These are phyloP conservation scores for Mormyrus lacerda DNA, from an alignment of 2,113 vertebrate species.

Conservation along the genomic window DNA sequence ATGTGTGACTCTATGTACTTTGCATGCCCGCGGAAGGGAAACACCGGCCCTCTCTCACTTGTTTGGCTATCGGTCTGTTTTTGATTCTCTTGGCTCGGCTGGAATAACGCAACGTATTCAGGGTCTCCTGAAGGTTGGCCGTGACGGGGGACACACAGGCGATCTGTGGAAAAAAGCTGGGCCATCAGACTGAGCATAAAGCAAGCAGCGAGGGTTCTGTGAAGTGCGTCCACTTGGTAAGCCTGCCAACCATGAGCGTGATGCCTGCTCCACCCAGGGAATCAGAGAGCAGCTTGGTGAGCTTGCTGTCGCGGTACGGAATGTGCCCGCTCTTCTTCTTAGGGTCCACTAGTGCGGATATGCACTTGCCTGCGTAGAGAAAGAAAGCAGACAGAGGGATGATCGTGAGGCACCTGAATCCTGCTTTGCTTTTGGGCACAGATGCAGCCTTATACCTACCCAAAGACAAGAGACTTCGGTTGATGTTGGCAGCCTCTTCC, in stretches of 20 bases:
- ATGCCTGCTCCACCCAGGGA: conserved; percentile 53
- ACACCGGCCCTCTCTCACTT: conserved; percentile 32
- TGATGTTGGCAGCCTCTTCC: conserved; percentile 64
- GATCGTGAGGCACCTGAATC: not conserved
- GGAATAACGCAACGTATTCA: conserved; percentile 61
- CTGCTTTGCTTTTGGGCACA: not conserved
- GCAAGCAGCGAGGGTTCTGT: not conserved
- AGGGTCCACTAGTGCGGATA: conserved; percentile 59
- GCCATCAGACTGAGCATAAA: not conserved
- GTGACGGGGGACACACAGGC: conserved; percentile 64
- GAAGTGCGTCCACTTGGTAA: not conserved
- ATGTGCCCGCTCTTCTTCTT: conserved; percentile 52
- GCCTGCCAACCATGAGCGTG: conserved; percentile 59
- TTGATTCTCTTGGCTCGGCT: conserved; percentile 56
- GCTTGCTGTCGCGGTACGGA: conserved; percentile 69
- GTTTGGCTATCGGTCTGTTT: conserved; percentile 49
- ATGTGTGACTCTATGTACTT: not conserved
- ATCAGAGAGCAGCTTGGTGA: conserved; percentile 62
- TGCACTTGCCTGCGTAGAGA: conserved; percentile 58
- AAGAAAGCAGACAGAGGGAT: not conserved
- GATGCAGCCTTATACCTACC: conserved; percentile 36
- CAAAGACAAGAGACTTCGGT: conserved; percentile 65
- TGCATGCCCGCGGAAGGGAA: not conserved
- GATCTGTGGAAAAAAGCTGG: conserved; percentile 44
- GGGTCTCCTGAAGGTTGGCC: conserved; percentile 57